Evolutionary conservation across 2,797 vertebrate genomes (phyloP).

Genomic region (Epinephelus coioides): DNA sequence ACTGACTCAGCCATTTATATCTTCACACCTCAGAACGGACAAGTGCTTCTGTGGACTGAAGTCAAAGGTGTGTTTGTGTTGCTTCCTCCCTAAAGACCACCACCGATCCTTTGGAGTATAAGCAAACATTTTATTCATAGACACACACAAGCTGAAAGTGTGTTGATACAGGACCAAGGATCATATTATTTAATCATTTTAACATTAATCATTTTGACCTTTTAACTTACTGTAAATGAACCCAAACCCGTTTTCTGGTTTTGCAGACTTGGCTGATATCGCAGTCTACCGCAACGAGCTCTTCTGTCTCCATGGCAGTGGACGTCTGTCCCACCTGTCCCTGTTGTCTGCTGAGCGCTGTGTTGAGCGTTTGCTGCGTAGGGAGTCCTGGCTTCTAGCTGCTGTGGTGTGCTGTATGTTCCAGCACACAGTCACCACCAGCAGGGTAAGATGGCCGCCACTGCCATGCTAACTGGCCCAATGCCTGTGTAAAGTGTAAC

Average conservation of each 20-base stretch:
- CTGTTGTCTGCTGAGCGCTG: constrained; percentile 92
- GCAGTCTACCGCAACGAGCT: constrained; percentile 92
- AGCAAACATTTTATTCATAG: neutral
- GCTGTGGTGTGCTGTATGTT: constrained; percentile 92
- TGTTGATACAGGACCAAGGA: neutral
- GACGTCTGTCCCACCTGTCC: constrained; percentile 91
- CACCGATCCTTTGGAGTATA: neutral
- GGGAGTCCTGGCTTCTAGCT: constrained; percentile 90
- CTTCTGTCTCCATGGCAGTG: constrained; percentile 93
- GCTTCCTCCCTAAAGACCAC: constrained; percentile 2
- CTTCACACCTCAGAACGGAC: constrained; percentile 94
- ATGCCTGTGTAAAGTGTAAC: neutral
- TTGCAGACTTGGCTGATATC: constrained; percentile 91
- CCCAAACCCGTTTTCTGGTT: constrained; percentile 13
- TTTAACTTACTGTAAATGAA: constrained; percentile 6
- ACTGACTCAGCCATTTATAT: constrained; percentile 94
- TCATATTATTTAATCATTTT: neutral
- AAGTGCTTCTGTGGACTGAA: constrained; percentile 97
- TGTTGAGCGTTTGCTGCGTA: constrained; percentile 91
- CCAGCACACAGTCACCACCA: constrained; percentile 87
- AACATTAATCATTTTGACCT: neutral
- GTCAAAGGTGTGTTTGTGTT: constrained; percentile 88
- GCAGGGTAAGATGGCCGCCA: constrained; percentile 87
- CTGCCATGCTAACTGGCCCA: neutral
- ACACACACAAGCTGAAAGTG: neutral